Evolutionary conservation across 2,113 vertebrate genomes (phyloP).

Genomic region (Embiotoca jacksoni): DNA sequence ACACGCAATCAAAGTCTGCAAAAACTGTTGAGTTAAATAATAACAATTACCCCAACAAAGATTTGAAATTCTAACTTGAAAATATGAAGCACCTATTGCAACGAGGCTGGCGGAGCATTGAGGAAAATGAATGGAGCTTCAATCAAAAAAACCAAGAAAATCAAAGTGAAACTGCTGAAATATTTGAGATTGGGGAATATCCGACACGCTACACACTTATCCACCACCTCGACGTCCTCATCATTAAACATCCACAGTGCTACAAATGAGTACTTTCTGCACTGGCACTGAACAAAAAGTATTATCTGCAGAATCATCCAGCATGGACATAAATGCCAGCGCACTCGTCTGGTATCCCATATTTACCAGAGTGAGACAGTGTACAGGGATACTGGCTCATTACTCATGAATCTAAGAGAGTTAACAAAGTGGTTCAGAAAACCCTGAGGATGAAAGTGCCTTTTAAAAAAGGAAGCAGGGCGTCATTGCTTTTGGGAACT

Average conservation of each 20-base stretch:
- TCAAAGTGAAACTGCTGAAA: not conserved
- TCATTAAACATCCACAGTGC: not conserved
- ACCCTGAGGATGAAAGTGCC: slow-evolving; percentile 17
- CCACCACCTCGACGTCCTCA: not conserved
- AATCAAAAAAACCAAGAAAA: too few relatives aligned
- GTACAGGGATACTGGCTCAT: slow-evolving; percentile 26
- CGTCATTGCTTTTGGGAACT: slow-evolving; percentile 19
- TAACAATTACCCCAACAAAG: too few relatives aligned
- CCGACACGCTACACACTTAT: not conserved
- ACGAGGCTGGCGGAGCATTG: too few relatives aligned
- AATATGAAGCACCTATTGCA: slow-evolving; percentile 16
- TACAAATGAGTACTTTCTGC: slow-evolving; percentile 5
- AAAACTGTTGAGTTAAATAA: not conserved
- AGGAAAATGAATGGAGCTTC: too few relatives aligned
- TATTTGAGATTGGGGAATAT: not conserved
- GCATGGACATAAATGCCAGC: not conserved
- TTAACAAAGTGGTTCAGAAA: slow-evolving; percentile 1
- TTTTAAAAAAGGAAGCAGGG: slow-evolving; percentile 23
- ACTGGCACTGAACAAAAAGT: not conserved
- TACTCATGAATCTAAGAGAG: slow-evolving; percentile 35
- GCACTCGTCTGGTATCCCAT: not conserved
- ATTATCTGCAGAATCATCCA: not conserved
- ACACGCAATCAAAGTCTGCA: not conserved
- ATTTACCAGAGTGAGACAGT: not conserved
- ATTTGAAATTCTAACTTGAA: not conserved